These are phyloP conservation scores for Choreutis nemorana DNA, from an alignment of 2,888 invertebrate species.

Conservation along the genomic window DNA sequence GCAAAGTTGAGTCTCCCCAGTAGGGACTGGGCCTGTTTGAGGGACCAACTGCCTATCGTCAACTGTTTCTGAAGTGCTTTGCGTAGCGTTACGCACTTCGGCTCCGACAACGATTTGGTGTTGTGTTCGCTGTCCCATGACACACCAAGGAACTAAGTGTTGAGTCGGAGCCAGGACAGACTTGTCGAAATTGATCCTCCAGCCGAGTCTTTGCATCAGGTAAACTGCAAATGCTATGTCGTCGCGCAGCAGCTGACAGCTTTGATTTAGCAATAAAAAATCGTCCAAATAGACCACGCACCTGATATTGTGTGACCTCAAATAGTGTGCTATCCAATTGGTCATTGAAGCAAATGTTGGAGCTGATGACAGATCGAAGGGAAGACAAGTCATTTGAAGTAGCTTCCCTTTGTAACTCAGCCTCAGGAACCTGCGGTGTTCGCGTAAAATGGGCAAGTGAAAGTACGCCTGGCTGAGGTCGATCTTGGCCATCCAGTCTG, in stretches of 20 bases:
- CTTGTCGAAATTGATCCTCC: too few relatives aligned
- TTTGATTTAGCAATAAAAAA: conserved; percentile 5
- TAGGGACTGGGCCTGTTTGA: conserved; percentile 11
- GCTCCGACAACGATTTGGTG: conserved; percentile 9
- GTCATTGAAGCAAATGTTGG: not conserved
- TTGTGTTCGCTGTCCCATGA: too few relatives aligned
- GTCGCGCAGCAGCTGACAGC: not conserved
- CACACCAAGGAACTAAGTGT: not conserved
- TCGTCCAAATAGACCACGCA: conserved; percentile 1
- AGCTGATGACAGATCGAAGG: conserved; percentile 14
- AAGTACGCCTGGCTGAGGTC: too few relatives aligned
- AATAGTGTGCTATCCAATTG: conserved; percentile 15
- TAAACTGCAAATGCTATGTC: too few relatives aligned
- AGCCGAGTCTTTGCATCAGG: too few relatives aligned
- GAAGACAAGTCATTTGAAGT: conserved; percentile 12
- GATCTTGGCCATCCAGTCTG: too few relatives aligned
- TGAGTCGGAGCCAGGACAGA: not conserved
- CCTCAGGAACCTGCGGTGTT: conserved; percentile 11
- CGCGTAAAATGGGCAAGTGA: too few relatives aligned
- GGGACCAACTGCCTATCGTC: conserved; percentile 10
- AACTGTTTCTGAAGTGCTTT: conserved; percentile 8
- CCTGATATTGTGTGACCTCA: conserved; percentile 2
- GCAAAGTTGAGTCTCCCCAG: conserved; percentile 16
- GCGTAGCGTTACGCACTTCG: conserved; percentile 11
- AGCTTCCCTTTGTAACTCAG: conserved; percentile 7